Evolutionary conservation across 2,888 invertebrate species (phyloP).

Genomic region (Phoenoteleia sp.): DNA sequence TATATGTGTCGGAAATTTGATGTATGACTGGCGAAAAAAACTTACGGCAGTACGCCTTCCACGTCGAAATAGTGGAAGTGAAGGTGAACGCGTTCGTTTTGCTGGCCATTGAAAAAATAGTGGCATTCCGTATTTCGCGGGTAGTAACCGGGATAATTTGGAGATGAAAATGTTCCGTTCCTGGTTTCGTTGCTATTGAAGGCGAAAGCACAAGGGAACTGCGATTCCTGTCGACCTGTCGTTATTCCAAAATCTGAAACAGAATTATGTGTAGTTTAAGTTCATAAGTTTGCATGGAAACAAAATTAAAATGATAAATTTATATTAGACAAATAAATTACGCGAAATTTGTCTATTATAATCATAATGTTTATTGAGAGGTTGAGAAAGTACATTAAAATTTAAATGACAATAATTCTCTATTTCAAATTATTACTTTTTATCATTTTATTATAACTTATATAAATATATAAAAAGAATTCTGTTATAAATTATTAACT

Average conservation of each 20-base stretch:
- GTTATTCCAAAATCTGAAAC: slow-evolving; percentile 95
- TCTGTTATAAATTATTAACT: too few species aligned
- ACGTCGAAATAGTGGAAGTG: slow-evolving; percentile 97
- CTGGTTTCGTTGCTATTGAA: slow-evolving; percentile 94
- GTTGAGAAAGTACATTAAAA: too few species aligned
- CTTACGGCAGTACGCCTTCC: slow-evolving; percentile 98
- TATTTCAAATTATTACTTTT: too few species aligned
- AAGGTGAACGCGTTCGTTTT: slow-evolving; percentile 93
- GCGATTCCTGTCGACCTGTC: slow-evolving; percentile 92
- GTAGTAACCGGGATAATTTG: slow-evolving; percentile 96
- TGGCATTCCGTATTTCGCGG: slow-evolving; percentile 96
- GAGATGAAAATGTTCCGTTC: slow-evolving; percentile 94
- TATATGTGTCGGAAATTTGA: slow-evolving; percentile 31
- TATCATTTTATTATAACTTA: too few species aligned
- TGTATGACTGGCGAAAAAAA: slow-evolving; percentile 76
- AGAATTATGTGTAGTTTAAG: too few species aligned
- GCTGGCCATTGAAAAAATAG: slow-evolving; percentile 95
- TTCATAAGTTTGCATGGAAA: too few species aligned
- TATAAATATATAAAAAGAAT: too few species aligned
- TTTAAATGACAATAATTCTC: too few species aligned
- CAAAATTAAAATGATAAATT: too few species aligned
- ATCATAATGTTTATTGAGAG: too few species aligned
- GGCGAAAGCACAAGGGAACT: slow-evolving; percentile 95
- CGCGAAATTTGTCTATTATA: too few species aligned
- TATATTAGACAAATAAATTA: too few species aligned